Evolutionary conservation across 2,113 vertebrate species (phyloP), one percentile per base, ranked within the genome.

Genomic region (Corythornis cristatus): DNA sequence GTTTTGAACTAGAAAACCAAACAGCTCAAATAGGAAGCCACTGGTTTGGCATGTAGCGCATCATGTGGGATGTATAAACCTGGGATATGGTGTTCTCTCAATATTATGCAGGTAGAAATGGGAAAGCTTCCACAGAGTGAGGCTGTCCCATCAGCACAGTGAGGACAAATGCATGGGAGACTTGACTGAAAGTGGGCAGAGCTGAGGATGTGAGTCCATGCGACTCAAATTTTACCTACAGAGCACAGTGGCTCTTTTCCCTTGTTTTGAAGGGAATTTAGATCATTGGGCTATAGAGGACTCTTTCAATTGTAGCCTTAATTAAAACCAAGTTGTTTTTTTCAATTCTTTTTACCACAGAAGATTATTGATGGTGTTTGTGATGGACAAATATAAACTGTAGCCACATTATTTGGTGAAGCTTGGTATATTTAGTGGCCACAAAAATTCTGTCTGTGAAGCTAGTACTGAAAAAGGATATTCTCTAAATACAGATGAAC

Each of bases 131-230:
- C 26, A 4, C 8, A 43, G 46, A 33, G 15, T 37, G 66, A 62
- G 42, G 76, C 29, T 57, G 58, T 33, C 15, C 50, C 23, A 50
- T 45, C 40, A 40, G 15, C 20, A 4, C 5, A 53, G 19, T 17
- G 58, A 62, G 28, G 60, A 43, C 40, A 66, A 60, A 66, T 0
- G 0, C 3, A 0, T 15, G 35, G 26, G 50, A 65, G 7, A 42
- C 3, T 26, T 62, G 33, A 48, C 19, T 67, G 91, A 87, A 82
- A n/a, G 0, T 1, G 31, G 56, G n/a, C 74, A 93, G 66, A 71
- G 33, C 14, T 17, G 29, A 61, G 61, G 20, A 15, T 6, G 0
- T 2, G 42, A 45, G 12, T 35, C 48, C 3, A 0, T 31, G 26
- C 31, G 57, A 26, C 53, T 75, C 46, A 15, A 2, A 9, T 64